Evolutionary conservation across 23 tunicate species (phyloP).

Genomic region (Trididemnum clinides): DNA sequence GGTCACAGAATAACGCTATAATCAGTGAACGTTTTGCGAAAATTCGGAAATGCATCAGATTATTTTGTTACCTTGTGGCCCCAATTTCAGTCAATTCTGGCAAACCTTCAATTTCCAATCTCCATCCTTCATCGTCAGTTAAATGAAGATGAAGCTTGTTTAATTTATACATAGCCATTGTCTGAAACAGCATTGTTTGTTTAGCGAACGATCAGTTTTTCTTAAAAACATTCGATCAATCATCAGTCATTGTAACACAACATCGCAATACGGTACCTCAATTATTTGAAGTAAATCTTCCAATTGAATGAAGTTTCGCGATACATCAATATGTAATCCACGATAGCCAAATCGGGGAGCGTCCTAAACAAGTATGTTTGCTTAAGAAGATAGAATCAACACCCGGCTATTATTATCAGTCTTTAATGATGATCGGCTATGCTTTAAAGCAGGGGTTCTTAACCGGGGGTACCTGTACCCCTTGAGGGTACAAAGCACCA

Average conservation of each 20-base stretch:
- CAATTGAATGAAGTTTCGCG: slow-evolving; percentile 54
- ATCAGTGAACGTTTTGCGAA: not conserved
- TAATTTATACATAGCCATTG: slow-evolving; percentile 54
- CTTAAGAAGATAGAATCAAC: not conserved
- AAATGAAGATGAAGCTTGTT: slow-evolving; percentile 61
- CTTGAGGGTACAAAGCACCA: too few relatives aligned
- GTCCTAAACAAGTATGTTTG: slow-evolving; percentile 30
- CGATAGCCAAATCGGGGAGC: slow-evolving; percentile 68
- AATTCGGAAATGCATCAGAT: not conserved
- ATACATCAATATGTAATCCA: slow-evolving; percentile 73
- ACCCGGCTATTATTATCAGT: too few relatives aligned
- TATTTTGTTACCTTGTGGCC: slow-evolving; percentile 12
- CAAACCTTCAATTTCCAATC: slow-evolving; percentile 51
- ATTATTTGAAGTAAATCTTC: slow-evolving; percentile 58
- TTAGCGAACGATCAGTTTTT: too few relatives aligned
- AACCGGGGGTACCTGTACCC: not conserved
- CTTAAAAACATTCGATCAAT: too few relatives aligned
- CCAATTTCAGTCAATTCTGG: slow-evolving; percentile 58
- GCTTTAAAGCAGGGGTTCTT: not conserved
- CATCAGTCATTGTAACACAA: not conserved
- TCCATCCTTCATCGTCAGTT: slow-evolving; percentile 75
- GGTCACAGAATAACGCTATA: not conserved
- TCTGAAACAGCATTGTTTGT: slow-evolving; percentile 7
- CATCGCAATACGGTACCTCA: slow-evolving; percentile 22
- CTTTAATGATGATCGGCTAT: too few relatives aligned